These are phyloP conservation scores for Bicyclus anynana DNA, from an alignment of 1,140 invertebrate genomes.

Conservation along the genomic window DNA sequence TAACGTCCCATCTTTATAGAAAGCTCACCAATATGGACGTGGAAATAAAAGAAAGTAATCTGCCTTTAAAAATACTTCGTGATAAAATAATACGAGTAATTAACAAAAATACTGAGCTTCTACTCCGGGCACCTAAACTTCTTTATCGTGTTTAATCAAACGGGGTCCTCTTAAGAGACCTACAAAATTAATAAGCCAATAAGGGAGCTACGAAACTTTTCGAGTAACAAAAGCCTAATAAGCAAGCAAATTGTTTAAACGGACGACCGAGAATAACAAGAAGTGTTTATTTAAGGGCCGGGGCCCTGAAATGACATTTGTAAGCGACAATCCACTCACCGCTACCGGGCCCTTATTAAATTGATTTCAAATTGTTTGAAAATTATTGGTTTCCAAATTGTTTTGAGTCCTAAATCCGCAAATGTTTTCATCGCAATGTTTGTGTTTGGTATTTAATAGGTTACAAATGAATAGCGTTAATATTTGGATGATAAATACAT, in stretches of 20 bases:
- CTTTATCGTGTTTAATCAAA: conserved; percentile 4
- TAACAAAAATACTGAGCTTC: background rate
- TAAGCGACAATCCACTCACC: conserved; percentile 1
- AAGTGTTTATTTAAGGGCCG: conserved; percentile 32
- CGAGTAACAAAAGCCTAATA: conserved; percentile 15
- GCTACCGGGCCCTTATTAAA: background rate
- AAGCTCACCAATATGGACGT: too few relatives aligned
- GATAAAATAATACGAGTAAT: background rate
- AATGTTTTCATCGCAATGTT: background rate
- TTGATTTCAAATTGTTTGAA: background rate
- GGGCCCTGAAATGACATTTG: background rate
- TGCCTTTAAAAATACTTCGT: too few relatives aligned
- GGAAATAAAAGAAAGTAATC: background rate
- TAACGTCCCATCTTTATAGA: too few relatives aligned
- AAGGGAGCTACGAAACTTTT: conserved; percentile 14
- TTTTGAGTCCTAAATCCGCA: background rate
- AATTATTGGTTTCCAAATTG: background rate
- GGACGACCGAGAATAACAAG: conserved; percentile 29
- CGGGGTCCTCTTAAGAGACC: background rate
- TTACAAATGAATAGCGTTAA: background rate
- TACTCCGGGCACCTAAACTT: background rate
- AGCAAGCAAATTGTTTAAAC: conserved; percentile 18
- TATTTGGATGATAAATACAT: background rate
- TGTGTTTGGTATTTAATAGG: background rate
- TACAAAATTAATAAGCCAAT: conserved; percentile 22